A percentile compares a stretch with the other conserved stretches of the same genome.
These are phyloP conservation scores for Achroia grisella DNA, from an alignment of 1,140 invertebrate species.

Conservation along the genomic window DNA sequence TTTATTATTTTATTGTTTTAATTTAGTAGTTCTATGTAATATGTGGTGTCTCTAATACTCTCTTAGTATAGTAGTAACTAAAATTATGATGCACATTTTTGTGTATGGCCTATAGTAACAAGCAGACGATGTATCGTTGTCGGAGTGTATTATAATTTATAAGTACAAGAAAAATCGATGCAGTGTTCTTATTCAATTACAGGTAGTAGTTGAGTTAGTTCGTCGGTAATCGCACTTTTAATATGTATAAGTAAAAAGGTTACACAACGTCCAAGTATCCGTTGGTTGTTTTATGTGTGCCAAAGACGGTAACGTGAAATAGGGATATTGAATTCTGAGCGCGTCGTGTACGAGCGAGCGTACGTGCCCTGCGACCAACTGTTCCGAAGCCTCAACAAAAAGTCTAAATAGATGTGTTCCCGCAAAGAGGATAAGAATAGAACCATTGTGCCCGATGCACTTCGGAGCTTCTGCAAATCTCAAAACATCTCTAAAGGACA, in stretches of 20 bases:
- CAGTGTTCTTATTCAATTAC: no score
- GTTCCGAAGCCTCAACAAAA: slow-evolving; percentile 36
- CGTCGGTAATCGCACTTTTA: no score
- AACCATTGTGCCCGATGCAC: slow-evolving; percentile 40
- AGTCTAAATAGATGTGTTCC: slow-evolving; percentile 40
- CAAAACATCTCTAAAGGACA: slow-evolving; percentile 39
- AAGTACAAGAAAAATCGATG: no score
- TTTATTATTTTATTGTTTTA: no score
- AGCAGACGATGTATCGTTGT: no score
- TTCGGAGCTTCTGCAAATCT: slow-evolving; percentile 34
- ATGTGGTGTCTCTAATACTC: no score
- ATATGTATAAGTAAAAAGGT: neutral
- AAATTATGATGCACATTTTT: no score
- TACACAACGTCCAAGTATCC: slow-evolving; percentile 24
- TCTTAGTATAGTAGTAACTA: no score
- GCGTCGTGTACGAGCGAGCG: slow-evolving; percentile 31
- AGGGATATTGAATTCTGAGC: slow-evolving; percentile 48
- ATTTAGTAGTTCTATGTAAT: no score
- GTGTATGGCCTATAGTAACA: no score
- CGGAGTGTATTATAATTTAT: no score
- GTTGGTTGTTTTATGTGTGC: slow-evolving; percentile 28
- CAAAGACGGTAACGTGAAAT: slow-evolving; percentile 35
- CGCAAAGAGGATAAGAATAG: slow-evolving; percentile 29
- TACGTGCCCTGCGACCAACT: slow-evolving; percentile 37
- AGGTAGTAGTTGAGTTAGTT: no score